Evolutionary conservation across 2,113 vertebrate species (phyloP), one percentile per base, ranked within the genome.

Genomic region (Trematocara unimaculatum): DNA sequence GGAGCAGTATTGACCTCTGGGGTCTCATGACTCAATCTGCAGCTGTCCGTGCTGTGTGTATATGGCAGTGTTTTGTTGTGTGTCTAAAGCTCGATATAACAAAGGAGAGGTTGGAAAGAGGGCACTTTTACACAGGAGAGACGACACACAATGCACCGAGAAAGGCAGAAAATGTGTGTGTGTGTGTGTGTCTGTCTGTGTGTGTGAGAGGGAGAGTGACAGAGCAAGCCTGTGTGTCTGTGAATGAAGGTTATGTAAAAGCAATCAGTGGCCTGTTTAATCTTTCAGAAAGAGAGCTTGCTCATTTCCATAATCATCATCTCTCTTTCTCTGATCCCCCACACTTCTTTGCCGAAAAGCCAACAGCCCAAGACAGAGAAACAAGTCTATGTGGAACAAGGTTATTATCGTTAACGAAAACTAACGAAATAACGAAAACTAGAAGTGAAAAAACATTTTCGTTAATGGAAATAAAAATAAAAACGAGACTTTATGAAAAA

Each of bases 271-370:
- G 89, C 90, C 91, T 94, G 91, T 96, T 97, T 96, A 91, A 94
- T 96, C 91, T 97, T 87, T 89, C 92, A 93, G 55, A 88, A 87
- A 84, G 90, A 95, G 89, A 89, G 84, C 82, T 53, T 40, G 38
- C 87, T 85, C 72, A 96, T 97, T 96, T 97, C 90, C 94, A 96
- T 96, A 96, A 97, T 96, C 95, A 93, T 94, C 93, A 92, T 91
- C 88, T 91, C 81, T 86, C 88, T 38, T 72, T 49, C 82, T 81
- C 67, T 51, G 64, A 90, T 87, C 87, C 82, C 80, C 81, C 86
- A 80, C 67, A 74, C 82, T 88, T 60, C 85, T 81, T 77, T 81
- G 54, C 86, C 49, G 38, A 82, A 33, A 35, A 84, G 51, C 62
- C 83, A 79, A 42, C 81, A 56, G 70, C 62, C 64, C 79, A 26